These are phyloP conservation scores for Graptemys geographica DNA, from an alignment of 2,797 vertebrate genomes.

Conservation along the genomic window DNA sequence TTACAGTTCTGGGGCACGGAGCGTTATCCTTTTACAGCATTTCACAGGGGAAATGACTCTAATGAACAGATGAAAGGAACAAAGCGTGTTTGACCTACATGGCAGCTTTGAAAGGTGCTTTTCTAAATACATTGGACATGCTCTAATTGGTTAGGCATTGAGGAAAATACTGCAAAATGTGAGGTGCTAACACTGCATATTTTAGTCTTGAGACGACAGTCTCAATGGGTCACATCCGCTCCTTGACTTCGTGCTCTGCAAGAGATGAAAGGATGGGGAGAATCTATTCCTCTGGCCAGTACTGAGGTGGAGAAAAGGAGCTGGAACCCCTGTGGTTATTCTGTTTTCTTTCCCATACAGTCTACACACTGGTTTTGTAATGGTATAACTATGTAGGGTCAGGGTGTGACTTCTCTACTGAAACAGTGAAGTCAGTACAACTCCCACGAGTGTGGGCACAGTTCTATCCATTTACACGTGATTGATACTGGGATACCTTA, in stretches of 20 bases:
- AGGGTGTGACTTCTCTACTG: neutral
- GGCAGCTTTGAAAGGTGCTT: constrained; percentile 24
- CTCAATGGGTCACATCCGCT: neutral
- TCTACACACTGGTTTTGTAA: neutral
- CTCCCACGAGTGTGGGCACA: too few species aligned
- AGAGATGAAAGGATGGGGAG: neutral
- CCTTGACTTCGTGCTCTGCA: neutral
- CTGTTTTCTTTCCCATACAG: neutral
- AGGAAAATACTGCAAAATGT: constrained; percentile 6
- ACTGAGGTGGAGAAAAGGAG: neutral
- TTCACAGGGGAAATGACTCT: constrained; percentile 24
- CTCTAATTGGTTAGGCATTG: constrained; percentile 56
- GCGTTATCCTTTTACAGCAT: constrained; percentile 30
- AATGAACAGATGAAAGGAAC: constrained; percentile 50
- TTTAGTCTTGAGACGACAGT: neutral
- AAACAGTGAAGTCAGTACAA: neutral
- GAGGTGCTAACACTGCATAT: neutral
- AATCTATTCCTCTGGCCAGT: neutral
- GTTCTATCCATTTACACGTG: too few species aligned
- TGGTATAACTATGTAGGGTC: neutral
- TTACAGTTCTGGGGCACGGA: constrained; percentile 14
- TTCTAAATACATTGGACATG: constrained; percentile 44
- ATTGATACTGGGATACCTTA: neutral
- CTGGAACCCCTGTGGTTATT: neutral
- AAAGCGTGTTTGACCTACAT: constrained; percentile 50